Conservation (phyloP, 2,113 vertebrate species). For the Sprattus sprattus region DNA sequence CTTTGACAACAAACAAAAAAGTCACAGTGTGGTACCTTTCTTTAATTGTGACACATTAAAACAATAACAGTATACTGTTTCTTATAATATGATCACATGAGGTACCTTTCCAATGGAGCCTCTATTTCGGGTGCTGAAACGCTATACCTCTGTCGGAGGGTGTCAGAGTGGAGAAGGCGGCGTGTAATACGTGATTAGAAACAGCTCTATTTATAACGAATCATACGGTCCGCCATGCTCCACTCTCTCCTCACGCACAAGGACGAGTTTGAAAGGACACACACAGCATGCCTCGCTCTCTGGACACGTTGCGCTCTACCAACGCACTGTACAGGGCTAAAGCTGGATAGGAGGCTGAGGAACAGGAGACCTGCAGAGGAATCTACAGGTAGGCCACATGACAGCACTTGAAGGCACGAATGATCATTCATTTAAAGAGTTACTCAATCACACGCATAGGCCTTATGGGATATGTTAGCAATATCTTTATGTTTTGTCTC, state of each 20-base stretch:
- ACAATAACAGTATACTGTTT: not conserved
- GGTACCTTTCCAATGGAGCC: conserved; percentile 28
- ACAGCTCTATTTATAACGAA: conserved; percentile 72
- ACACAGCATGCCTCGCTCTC: conserved; percentile 33
- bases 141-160: conserved; percentile 58
- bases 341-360: conserved; percentile 31
- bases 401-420: not conserved
- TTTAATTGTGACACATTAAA: not conserved
- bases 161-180: conserved; percentile 32
- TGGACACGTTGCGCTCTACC: conserved; percentile 8
- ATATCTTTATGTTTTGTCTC: too few relatives aligned
- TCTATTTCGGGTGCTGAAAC: conserved; percentile 67
- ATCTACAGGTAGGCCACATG: conserved; percentile 60
- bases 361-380: conserved; percentile 40
- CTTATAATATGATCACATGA: not conserved
- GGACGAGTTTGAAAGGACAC: conserved; percentile 51
- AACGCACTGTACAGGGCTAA: conserved; percentile 35
- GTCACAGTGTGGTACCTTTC: not conserved
- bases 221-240: conserved; percentile 55
- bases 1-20: not conserved
- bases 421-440: not conserved
- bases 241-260: conserved; percentile 36
- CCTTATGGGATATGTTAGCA: too few relatives aligned
- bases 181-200: conserved; percentile 69
- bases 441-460: too few relatives aligned